These are phyloP conservation scores for Salmo trutta DNA, from an alignment of 2,797 vertebrate genomes.

Conservation along the genomic window DNA sequence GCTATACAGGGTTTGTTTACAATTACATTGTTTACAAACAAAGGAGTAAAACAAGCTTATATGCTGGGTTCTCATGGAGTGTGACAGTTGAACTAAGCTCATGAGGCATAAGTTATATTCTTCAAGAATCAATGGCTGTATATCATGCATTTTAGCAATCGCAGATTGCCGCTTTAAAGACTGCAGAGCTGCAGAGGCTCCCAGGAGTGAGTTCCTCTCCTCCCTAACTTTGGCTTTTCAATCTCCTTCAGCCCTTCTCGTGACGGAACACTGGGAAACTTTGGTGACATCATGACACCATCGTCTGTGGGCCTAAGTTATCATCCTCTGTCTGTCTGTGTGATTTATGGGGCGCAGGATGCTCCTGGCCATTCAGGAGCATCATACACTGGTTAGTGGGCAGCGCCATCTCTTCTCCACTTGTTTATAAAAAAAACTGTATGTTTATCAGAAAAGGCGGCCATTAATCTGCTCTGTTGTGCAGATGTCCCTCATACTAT, in stretches of 20 bases:
- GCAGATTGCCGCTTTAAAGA: too few relatives aligned
- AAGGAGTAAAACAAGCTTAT: too few relatives aligned
- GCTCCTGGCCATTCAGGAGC: neutral
- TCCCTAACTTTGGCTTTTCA: neutral
- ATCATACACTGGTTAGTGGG: neutral
- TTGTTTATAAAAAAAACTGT: conserved; percentile 1
- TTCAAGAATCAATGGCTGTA: too few relatives aligned
- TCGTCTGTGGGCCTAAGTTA: neutral
- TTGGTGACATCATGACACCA: neutral
- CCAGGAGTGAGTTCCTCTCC: neutral
- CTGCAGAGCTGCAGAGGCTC: neutral
- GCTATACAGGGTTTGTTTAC: too few relatives aligned
- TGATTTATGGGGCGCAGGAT: neutral
- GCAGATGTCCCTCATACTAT: conserved; percentile 9
- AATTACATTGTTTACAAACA: too few relatives aligned
- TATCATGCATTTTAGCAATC: too few relatives aligned
- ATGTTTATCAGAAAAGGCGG: conserved; percentile 5
- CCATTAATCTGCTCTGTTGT: neutral
- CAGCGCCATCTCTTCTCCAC: neutral
- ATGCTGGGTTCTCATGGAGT: too few relatives aligned
- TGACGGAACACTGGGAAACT: neutral
- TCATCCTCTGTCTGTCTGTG: neutral
- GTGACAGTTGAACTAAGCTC: too few relatives aligned
- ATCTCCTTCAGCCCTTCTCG: too few relatives aligned
- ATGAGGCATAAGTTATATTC: too few relatives aligned